Conservation (phyloP, 2,888 invertebrate genomes). For the Eupithecia vulgata region DNA sequence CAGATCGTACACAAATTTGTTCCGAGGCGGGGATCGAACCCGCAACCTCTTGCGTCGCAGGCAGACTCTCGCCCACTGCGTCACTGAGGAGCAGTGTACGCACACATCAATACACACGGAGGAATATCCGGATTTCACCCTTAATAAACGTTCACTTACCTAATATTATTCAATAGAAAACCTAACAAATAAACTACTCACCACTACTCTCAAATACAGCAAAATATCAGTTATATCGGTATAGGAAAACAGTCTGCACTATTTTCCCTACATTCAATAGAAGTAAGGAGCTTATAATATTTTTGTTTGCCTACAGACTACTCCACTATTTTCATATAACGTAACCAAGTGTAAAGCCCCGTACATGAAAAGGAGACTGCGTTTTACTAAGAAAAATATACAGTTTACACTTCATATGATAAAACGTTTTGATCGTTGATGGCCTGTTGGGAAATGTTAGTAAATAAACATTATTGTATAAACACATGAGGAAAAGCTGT, state of each 20-base stretch:
- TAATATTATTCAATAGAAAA: background rate
- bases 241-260: constrained; percentile 19
- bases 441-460: background rate
- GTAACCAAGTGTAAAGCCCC: constrained; percentile 21
- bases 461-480: background rate
- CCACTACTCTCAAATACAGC: constrained; percentile 3
- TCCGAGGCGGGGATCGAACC: too few species aligned
- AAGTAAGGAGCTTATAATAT: constrained; percentile 22
- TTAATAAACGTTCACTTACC: background rate
- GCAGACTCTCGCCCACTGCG: too few species aligned
- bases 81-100: too few species aligned
- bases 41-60: too few species aligned
- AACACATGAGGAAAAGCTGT: accelerated
- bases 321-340: constrained; percentile 28
- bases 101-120: too few species aligned
- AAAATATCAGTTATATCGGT: constrained; percentile 14
- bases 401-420: background rate
- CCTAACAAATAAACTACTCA: background rate
- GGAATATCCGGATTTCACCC: too few species aligned
- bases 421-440: background rate
- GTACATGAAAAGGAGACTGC: constrained; percentile 19
- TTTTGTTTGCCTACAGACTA: constrained; percentile 21
- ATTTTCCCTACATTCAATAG: constrained; percentile 16
- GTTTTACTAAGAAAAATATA: constrained; percentile 42
- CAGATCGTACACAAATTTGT: too few species aligned